Percentiles rank a stretch among this genome's conserved stretches.
phyloP scores from a whole-genome alignment of 2,888 invertebrate species.

The Gymnosoma rotundatum region DNA sequence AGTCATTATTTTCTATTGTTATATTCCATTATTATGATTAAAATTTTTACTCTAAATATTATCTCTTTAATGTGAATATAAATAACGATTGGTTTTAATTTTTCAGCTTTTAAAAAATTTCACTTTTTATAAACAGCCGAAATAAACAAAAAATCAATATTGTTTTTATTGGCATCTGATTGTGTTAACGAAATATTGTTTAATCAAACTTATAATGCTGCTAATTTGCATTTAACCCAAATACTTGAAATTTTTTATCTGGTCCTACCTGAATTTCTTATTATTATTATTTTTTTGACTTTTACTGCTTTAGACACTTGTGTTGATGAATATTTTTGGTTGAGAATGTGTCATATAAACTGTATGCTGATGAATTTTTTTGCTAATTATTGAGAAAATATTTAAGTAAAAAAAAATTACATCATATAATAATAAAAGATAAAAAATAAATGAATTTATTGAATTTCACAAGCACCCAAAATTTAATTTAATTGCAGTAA shows the following conservation, averaged over 20 bases:
- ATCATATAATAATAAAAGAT: no score
- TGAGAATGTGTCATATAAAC: not conserved
- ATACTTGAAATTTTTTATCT: conserved; percentile 78
- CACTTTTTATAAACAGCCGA: conserved; percentile 58
- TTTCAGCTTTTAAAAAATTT: conserved; percentile 50
- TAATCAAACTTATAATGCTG: conserved; percentile 74
- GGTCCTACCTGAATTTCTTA: conserved; percentile 31
- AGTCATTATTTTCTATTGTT: not conserved
- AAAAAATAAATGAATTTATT: no score
- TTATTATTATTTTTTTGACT: not conserved
- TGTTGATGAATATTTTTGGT: not conserved
- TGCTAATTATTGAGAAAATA: no score
- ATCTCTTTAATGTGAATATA: not conserved
- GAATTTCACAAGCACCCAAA: no score
- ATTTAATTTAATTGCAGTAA: no score
- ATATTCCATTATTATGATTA: not conserved
- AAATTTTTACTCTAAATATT: conserved; percentile 9
- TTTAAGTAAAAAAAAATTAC: no score
- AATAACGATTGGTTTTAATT: conserved; percentile 3
- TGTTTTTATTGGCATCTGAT: conserved; percentile 43
- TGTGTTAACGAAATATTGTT: conserved; percentile 43
- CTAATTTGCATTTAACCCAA: conserved; percentile 80
- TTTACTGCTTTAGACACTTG: not conserved
- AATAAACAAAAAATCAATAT: conserved; percentile 8
- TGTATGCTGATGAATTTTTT: no score